Evolutionary conservation across 2,113 vertebrate genomes (phyloP).

Genomic region (Sinosuthora webbiana): DNA sequence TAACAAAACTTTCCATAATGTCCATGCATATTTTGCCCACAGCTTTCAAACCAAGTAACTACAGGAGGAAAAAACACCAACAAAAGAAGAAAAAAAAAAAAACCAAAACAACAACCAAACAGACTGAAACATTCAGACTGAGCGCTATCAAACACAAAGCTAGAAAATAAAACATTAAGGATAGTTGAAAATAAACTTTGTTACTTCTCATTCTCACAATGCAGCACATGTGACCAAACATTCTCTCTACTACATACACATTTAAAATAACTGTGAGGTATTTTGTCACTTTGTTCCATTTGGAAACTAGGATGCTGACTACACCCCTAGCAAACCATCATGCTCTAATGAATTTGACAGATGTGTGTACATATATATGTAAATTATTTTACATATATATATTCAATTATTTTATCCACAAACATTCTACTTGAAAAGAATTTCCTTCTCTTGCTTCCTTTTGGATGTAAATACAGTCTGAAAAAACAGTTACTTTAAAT

Average conservation of each 20-base stretch:
- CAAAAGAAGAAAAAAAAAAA: neutral
- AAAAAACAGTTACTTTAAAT: slow-evolving; percentile 1
- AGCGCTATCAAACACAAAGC: slow-evolving; percentile 27
- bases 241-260: neutral
- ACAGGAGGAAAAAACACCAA: neutral
- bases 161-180: neutral
- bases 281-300: neutral
- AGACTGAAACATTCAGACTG: slow-evolving; percentile 41
- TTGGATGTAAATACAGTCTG: neutral
- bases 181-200: neutral
- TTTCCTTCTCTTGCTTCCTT: neutral
- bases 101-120: neutral
- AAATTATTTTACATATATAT: slow-evolving; percentile 16
- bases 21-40: slow-evolving; percentile 50
- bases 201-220: neutral
- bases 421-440: neutral
- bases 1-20: neutral
- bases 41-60: slow-evolving; percentile 40
- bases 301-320: neutral
- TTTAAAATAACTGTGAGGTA: neutral
- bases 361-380: neutral
- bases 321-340: neutral
- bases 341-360: neutral
- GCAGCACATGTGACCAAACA: neutral
- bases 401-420: neutral